phyloP scores from a whole-genome alignment of 2,113 vertebrate genomes.

The Ochotona curzoniae region DNA sequence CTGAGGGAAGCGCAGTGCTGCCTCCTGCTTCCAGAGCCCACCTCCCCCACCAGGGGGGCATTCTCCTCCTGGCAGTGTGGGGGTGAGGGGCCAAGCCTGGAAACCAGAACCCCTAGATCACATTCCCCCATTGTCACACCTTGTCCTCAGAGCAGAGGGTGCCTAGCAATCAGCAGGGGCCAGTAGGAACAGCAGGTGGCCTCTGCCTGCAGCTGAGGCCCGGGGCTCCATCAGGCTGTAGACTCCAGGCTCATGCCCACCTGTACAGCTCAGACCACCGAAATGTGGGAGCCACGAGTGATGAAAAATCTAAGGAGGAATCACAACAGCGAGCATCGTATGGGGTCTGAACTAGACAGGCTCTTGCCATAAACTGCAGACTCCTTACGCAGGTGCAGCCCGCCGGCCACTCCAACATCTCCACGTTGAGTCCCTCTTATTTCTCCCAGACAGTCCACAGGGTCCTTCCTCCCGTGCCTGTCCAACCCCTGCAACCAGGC shows the following conservation, averaged over 20 bases:
- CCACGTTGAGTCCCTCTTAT: not conserved
- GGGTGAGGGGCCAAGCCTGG: constrained; percentile 55
- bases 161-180: constrained; percentile 59
- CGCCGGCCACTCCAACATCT: not conserved
- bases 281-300: not conserved
- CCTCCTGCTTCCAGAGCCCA: constrained; percentile 59
- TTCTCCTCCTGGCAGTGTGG: constrained; percentile 68
- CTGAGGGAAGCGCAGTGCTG: constrained; percentile 69
- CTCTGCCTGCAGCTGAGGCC: constrained; percentile 66
- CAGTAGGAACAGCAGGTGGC: constrained; percentile 68
- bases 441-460: fast-evolving
- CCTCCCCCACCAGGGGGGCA: constrained; percentile 74
- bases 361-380: constrained; percentile 8
- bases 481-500: not conserved
- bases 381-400: too few relatives aligned
- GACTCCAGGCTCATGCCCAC: constrained; percentile 63
- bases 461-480: fast-evolving
- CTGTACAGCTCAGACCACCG: not conserved
- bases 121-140: constrained; percentile 66
- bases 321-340: not conserved
- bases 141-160: constrained; percentile 66
- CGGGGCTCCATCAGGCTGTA: constrained; percentile 58
- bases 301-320: not conserved
- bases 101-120: constrained; percentile 72
- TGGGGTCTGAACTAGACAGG: constrained; percentile 48